A percentile compares a stretch with the other conserved stretches of the same genome.
Conservation (phyloP, 1,140 invertebrate genomes). For the Oscheius sp. region DNA sequence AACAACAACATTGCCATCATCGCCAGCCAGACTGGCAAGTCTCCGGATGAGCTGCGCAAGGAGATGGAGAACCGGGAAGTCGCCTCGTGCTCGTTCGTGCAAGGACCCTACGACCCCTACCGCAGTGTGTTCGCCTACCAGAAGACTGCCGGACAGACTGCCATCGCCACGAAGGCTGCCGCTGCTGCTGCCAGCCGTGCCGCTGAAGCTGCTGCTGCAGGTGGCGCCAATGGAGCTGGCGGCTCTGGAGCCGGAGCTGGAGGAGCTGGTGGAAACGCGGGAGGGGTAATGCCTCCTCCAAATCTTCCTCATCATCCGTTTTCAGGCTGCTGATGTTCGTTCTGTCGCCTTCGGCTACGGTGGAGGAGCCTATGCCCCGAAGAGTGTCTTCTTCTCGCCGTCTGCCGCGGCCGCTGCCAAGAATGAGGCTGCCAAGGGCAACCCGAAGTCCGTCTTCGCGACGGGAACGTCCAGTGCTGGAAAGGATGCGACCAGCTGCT, state of each 20-base stretch:
- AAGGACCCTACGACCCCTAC: not conserved
- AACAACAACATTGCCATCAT: not conserved
- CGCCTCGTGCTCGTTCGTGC: not conserved
- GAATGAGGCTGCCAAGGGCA: too few species aligned
- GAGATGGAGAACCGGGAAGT: not conserved
- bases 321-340: not conserved
- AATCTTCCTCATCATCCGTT: too few species aligned
- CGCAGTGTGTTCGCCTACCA: not conserved
- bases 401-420: too few species aligned
- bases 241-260: not conserved
- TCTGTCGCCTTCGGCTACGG: not conserved
- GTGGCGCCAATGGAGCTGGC: not conserved
- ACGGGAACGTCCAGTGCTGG: too few species aligned
- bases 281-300: too few species aligned
- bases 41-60: not conserved
- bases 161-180: too few species aligned
- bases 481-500: too few species aligned
- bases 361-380: not conserved
- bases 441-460: too few species aligned
- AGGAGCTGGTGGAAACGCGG: not conserved
- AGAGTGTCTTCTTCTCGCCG: constrained; percentile 2
- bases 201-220: not conserved
- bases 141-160: not conserved
- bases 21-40: not conserved
- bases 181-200: not conserved